Evolutionary conservation across 2,888 invertebrate genomes (phyloP).

Genomic region (Hemaris fuciformis): DNA sequence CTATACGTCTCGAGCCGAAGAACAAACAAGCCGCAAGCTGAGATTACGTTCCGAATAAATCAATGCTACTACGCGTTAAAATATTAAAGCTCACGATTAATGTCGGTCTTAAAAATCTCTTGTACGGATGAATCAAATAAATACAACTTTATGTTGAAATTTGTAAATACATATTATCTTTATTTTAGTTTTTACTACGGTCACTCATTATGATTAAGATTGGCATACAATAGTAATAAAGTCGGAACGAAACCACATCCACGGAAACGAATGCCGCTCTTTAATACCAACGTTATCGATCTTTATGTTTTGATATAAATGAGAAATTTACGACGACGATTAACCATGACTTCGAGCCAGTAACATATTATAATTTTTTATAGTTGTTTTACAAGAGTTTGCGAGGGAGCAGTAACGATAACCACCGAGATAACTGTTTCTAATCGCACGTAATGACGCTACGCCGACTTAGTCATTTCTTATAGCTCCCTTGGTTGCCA

Average conservation of each 20-base stretch:
- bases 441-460: conserved; percentile 64
- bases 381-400: conserved; percentile 74
- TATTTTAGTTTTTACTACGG: too few relatives aligned
- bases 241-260: neutral
- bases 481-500: neutral
- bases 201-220: too few relatives aligned
- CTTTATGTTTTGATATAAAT: conserved; percentile 34
- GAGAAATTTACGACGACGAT: conserved; percentile 55
- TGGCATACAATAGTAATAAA: neutral
- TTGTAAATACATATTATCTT: neutral
- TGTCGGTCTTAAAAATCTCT: conserved; percentile 60
- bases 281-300: neutral
- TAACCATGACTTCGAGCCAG: conserved; percentile 63
- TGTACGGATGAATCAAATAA: too few relatives aligned
- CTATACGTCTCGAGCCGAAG: conserved; percentile 76
- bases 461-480: conserved; percentile 13
- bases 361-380: conserved; percentile 66
- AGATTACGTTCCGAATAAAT: conserved; percentile 79
- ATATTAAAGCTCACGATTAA: conserved; percentile 81
- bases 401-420: conserved; percentile 72
- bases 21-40: conserved; percentile 78
- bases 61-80: conserved; percentile 81
- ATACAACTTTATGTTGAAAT: too few relatives aligned
- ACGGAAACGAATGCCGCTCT: neutral
- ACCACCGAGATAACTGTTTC: conserved; percentile 77